A percentile compares a stretch with the other conserved stretches of the same genome.
phyloP scores from a whole-genome alignment of 1,140 invertebrate genomes.

The Camponotus floridanus region DNA sequence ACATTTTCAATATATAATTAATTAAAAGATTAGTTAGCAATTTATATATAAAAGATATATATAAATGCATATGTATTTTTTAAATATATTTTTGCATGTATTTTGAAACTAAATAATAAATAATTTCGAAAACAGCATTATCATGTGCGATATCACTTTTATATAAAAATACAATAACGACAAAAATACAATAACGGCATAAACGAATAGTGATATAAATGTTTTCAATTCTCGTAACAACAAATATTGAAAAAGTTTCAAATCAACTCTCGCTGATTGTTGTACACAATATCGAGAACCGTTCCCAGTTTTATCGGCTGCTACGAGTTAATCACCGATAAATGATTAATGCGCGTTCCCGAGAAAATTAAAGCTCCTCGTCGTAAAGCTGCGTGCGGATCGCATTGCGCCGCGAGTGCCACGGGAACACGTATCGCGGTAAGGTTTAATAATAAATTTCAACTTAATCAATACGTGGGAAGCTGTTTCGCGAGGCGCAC shows the following conservation, averaged over 20 bases:
- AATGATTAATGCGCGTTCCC: constrained; percentile 59
- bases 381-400: constrained; percentile 45
- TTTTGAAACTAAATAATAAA: neutral
- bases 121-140: neutral
- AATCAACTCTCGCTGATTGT: neutral
- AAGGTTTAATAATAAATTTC: constrained; percentile 58
- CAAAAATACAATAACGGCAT: too few species aligned
- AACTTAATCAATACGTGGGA: constrained; percentile 55
- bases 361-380: constrained; percentile 52
- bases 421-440: constrained; percentile 20
- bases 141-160: neutral
- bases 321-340: constrained; percentile 56
- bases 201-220: neutral
- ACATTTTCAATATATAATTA: too few species aligned
- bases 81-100: neutral
- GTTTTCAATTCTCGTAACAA: neutral
- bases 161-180: neutral
- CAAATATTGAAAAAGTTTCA: constrained; percentile 19
- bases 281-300: constrained; percentile 43
- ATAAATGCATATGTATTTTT: too few species aligned
- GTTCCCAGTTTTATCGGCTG: constrained; percentile 39
- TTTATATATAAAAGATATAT: too few species aligned
- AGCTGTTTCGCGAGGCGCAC: constrained; percentile 19
- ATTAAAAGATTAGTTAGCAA: too few species aligned
- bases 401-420: constrained; percentile 13